These are phyloP conservation scores for Sorex maritimensis DNA, from an alignment of 2,797 vertebrate genomes.

Conservation along the genomic window DNA sequence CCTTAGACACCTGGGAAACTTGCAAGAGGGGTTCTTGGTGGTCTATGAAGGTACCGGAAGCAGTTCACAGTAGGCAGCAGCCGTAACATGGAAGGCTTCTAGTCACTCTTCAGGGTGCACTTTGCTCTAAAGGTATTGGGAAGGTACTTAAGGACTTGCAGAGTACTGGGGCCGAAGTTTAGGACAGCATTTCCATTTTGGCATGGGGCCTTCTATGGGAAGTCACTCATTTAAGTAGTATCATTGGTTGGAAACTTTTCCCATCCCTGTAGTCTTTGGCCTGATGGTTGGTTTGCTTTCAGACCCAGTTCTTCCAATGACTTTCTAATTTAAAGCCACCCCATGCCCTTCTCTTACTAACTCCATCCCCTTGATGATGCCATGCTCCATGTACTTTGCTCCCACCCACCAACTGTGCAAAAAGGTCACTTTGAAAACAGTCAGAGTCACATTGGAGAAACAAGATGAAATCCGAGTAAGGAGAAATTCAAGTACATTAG, in stretches of 20 bases:
- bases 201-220: not conserved
- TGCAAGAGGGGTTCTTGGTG: not conserved
- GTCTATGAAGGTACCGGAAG: not conserved
- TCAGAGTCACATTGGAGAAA: slow-evolving; percentile 42
- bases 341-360: not conserved
- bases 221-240: not conserved
- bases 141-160: not conserved
- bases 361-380: not conserved
- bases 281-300: not conserved
- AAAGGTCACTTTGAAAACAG: slow-evolving; percentile 17
- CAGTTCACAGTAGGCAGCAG: not conserved
- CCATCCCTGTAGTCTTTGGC: not conserved
- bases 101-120: not conserved
- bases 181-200: not conserved
- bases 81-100: not conserved
- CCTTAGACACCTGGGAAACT: not conserved
- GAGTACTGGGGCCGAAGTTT: not conserved
- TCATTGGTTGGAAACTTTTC: not conserved
- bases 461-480: not conserved
- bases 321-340: not conserved
- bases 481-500: not conserved
- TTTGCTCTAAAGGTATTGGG: not conserved
- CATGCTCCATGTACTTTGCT: not conserved
- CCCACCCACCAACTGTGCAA: not conserved
- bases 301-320: not conserved